Percentiles rank a stretch among this genome's conserved stretches.
Conservation (phyloP, 2,797 vertebrate species). For the Microhierax caerulescens region DNA sequence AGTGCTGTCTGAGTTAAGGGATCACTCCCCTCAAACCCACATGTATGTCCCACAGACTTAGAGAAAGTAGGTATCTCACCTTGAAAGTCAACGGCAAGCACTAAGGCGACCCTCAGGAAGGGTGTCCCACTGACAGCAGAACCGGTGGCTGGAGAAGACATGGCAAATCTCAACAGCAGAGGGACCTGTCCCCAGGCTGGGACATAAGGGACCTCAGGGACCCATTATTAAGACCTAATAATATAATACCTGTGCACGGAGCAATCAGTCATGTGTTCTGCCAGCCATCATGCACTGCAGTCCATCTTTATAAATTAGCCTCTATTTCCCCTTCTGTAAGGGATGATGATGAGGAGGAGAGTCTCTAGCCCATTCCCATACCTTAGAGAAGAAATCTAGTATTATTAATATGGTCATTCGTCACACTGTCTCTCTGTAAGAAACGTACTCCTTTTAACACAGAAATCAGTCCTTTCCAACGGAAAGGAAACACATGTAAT, state of each 20-base stretch:
- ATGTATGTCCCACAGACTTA: rapidly evolving
- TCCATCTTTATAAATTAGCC: not conserved
- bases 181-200: not conserved
- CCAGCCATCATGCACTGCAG: not conserved
- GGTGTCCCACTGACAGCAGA: not conserved
- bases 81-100: not conserved
- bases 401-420: not conserved
- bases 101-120: not conserved
- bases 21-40: not conserved
- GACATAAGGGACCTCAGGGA: not conserved
- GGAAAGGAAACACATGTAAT: slow-evolving; percentile 6
- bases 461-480: slow-evolving; percentile 10
- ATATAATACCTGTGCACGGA: not conserved
- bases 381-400: not conserved
- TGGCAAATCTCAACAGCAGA: not conserved
- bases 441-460: not conserved
- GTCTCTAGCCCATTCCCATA: not conserved
- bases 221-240: not conserved
- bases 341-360: not conserved
- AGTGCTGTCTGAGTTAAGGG: not conserved
- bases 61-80: not conserved
- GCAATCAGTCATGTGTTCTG: not conserved
- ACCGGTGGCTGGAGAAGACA: rapidly evolving
- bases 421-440: not conserved
- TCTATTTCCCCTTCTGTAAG: not conserved